These are phyloP conservation scores for Ptychoptera albimana DNA, from an alignment of 2,888 invertebrate genomes.

Conservation along the genomic window DNA sequence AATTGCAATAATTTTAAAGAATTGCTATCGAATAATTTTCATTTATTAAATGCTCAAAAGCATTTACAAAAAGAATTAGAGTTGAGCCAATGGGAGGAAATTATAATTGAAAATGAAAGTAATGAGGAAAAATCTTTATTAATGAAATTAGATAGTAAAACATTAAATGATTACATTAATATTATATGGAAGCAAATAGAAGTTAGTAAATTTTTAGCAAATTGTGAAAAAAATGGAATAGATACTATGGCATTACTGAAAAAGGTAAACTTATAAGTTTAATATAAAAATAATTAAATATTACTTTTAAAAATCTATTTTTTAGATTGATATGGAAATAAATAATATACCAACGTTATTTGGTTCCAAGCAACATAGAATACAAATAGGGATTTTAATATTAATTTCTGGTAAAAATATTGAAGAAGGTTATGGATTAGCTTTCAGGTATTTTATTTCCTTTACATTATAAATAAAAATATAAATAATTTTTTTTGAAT, in stretches of 20 bases:
- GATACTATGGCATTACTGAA: constrained; percentile 24
- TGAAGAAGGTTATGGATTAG: constrained; percentile 51
- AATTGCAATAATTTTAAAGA: constrained; percentile 40
- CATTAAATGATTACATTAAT: constrained; percentile 62
- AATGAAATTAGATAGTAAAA: constrained; percentile 52
- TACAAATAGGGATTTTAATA: constrained; percentile 49
- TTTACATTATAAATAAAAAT: neutral
- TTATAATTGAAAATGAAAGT: constrained; percentile 18
- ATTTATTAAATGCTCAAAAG: constrained; percentile 40
- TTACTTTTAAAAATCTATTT: constrained; percentile 12
- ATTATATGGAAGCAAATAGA: constrained; percentile 71
- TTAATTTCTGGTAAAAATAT: constrained; percentile 50
- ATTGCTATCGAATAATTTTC: constrained; percentile 34
- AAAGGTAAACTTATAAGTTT: constrained; percentile 9
- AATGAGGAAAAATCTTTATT: constrained; percentile 37
- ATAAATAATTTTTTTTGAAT: neutral
- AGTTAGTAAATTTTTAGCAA: constrained; percentile 52
- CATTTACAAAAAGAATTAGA: constrained; percentile 50
- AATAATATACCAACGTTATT: constrained; percentile 49
- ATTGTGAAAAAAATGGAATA: constrained; percentile 40
- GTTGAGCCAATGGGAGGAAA: constrained; percentile 35
- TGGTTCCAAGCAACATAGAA: constrained; percentile 49
- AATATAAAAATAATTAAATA: neutral
- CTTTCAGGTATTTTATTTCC: constrained; percentile 40
- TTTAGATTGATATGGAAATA: constrained; percentile 8